Conservation (phyloP, 1,140 invertebrate species). For the Papilio helenus region DNA sequence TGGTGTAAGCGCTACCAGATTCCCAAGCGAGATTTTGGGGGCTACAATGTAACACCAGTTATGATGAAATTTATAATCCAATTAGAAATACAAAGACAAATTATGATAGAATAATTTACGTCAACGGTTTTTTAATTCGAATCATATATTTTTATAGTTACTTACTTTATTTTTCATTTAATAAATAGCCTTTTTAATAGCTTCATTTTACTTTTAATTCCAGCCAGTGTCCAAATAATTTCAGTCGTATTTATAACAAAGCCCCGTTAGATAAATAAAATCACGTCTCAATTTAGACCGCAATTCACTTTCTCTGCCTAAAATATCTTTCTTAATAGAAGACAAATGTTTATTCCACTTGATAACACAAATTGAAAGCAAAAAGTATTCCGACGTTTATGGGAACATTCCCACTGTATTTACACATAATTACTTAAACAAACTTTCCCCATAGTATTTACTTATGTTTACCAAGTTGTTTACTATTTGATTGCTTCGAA, state of each 20-base stretch:
- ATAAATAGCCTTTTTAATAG: background rate
- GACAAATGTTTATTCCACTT: constrained; percentile 35
- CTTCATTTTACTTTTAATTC: background rate
- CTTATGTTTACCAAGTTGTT: background rate
- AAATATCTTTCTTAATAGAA: constrained; percentile 37
- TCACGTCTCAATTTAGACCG: constrained; percentile 30
- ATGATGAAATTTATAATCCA: too few relatives aligned
- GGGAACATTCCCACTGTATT: constrained; percentile 2
- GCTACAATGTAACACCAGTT: too few relatives aligned
- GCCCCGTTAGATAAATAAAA: constrained; percentile 20
- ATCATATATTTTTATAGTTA: background rate
- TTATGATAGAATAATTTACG: too few relatives aligned
- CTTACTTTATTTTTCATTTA: background rate
- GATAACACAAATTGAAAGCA: constrained; percentile 35
- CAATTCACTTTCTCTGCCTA: constrained; percentile 34
- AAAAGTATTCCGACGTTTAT: constrained; percentile 27
- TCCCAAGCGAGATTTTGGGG: too few relatives aligned
- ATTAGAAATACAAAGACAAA: too few relatives aligned
- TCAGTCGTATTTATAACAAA: background rate
- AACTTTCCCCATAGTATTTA: constrained; percentile 1
- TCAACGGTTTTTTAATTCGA: too few relatives aligned
- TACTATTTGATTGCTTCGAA: background rate
- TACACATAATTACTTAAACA: constrained; percentile 23
- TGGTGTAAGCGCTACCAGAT: too few relatives aligned
- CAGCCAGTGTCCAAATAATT: background rate